A percentile compares a stretch with the other conserved stretches of the same genome.
phyloP scores from a whole-genome alignment of 2,797 vertebrate species.

The Phataginus tricuspis region DNA sequence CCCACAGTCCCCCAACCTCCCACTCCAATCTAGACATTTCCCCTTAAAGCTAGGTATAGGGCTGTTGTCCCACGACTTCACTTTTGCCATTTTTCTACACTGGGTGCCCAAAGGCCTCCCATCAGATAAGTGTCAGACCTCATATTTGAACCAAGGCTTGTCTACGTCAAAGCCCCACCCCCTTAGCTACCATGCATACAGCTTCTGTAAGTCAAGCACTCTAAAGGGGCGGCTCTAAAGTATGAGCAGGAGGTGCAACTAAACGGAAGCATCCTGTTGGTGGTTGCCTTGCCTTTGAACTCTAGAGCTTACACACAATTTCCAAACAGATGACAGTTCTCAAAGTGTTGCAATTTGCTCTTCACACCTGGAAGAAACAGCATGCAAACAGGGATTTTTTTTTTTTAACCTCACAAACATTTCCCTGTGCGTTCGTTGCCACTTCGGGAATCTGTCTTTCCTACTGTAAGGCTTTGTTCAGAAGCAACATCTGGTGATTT shows the following conservation, averaged over 20 bases:
- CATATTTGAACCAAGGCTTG: not conserved
- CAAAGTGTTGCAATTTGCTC: not conserved
- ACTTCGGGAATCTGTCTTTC: conserved; percentile 19
- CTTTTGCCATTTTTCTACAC: not conserved
- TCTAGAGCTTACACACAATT: not conserved
- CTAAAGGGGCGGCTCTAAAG: not conserved
- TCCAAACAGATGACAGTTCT: not conserved
- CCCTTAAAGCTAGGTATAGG: not conserved
- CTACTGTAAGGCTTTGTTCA: conserved; percentile 9
- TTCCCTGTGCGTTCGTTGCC: conserved; percentile 14
- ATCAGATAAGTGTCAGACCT: not conserved
- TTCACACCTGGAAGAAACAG: conserved; percentile 46
- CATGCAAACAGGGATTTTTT: not conserved
- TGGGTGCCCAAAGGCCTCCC: not conserved
- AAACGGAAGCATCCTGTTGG: not conserved
- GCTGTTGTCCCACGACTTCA: not conserved
- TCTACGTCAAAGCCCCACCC: not conserved
- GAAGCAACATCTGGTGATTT: conserved; percentile 49
- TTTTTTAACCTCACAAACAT: conserved; percentile 4
- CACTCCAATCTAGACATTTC: not conserved
- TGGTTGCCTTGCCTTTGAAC: not conserved
- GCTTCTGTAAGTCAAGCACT: not conserved
- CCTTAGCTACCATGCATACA: not conserved
- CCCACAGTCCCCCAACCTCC: not conserved
- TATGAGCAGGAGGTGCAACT: not conserved